Conservation (phyloP, 1,140 invertebrate species). For the Mactra quadrangularis region DNA sequence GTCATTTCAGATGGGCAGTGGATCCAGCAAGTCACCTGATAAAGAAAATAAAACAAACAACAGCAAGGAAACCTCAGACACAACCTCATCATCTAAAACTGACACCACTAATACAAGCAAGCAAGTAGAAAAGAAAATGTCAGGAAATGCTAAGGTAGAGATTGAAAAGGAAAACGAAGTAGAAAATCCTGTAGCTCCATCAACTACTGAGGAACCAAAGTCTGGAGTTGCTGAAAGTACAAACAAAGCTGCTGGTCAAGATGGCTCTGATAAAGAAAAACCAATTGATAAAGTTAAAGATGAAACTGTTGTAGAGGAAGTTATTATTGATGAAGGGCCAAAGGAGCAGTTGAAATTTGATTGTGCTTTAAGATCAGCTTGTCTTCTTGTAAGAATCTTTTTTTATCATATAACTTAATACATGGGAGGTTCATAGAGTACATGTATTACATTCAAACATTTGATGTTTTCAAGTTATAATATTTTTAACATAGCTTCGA, state of each 20-base stretch:
- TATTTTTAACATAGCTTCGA: too few species aligned
- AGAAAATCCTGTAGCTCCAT: background rate
- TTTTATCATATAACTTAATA: too few species aligned
- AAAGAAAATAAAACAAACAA: conserved; percentile 29
- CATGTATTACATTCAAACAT: too few species aligned
- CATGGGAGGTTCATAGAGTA: too few species aligned
- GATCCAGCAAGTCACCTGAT: conserved; percentile 1
- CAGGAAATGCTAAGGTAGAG: background rate
- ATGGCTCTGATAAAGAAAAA: background rate
- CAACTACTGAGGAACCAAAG: background rate
- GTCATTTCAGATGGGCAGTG: conserved; percentile 47
- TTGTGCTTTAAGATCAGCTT: conserved; percentile 67
- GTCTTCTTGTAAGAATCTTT: conserved; percentile 64
- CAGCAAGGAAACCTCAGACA: background rate
- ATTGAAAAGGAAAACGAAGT: background rate
- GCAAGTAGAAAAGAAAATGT: conserved; percentile 17
- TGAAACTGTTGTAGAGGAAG: conserved; percentile 49
- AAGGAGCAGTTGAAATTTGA: conserved; percentile 74
- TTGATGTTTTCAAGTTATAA: too few species aligned
- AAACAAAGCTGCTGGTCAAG: background rate
- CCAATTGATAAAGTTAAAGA: background rate
- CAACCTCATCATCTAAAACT: background rate
- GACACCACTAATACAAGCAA: background rate
- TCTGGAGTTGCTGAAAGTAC: background rate
- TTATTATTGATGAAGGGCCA: conserved; percentile 56